Conservation (phyloP, 2,888 invertebrate species). For the Agonopterix heracliana region DNA sequence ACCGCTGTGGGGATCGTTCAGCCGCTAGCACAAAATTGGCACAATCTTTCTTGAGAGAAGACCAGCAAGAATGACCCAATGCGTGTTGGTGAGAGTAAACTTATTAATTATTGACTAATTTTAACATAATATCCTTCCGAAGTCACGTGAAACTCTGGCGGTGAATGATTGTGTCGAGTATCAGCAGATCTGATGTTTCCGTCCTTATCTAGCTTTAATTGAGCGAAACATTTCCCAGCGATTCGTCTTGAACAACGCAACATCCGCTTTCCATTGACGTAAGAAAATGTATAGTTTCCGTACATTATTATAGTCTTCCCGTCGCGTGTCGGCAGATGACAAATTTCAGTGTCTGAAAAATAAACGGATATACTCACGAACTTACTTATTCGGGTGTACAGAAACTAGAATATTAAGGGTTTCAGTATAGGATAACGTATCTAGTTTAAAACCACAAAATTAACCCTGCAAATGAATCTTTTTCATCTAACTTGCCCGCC, state of each 20-base stretch:
- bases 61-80: too few species aligned
- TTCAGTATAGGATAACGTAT: too few species aligned
- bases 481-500: too few species aligned
- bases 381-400: too few species aligned
- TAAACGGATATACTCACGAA: not conserved
- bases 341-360: not conserved
- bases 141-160: conserved; percentile 20
- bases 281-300: conserved; percentile 25
- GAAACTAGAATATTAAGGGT: too few species aligned
- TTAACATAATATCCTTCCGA: conserved; percentile 18
- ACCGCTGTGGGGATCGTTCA: too few species aligned
- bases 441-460: too few species aligned
- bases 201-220: conserved; percentile 16
- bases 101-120: not conserved
- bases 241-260: conserved; percentile 29
- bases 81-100: too few species aligned
- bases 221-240: conserved; percentile 18
- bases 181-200: conserved; percentile 16
- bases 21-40: too few species aligned
- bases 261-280: conserved; percentile 16
- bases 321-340: not conserved
- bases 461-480: too few species aligned
- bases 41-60: too few species aligned
- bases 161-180: conserved; percentile 18
- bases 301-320: conserved; percentile 15